Evolutionary conservation across 1,140 invertebrate genomes (phyloP).

Genomic region (Nasonia longicornis): DNA sequence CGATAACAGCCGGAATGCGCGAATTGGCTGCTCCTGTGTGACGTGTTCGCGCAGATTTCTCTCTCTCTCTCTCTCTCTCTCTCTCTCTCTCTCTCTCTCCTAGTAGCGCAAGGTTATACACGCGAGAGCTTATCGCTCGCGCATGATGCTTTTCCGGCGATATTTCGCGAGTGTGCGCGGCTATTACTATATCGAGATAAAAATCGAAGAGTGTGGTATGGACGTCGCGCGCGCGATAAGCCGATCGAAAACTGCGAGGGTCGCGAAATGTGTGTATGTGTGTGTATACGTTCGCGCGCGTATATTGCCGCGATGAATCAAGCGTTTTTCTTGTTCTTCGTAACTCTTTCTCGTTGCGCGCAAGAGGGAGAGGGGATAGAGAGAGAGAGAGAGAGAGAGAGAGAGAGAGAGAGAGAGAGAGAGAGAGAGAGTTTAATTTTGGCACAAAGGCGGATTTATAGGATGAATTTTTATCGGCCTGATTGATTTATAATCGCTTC

Average conservation of each 20-base stretch:
- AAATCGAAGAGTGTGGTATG: not conserved
- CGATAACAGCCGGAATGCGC: slow-evolving; percentile 21
- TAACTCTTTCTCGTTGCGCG: not conserved
- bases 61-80: not conserved
- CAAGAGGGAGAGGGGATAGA: too few relatives aligned
- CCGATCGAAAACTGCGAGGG: not conserved
- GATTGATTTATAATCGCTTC: slow-evolving; percentile 7
- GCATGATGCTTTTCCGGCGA: not conserved
- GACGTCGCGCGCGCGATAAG: slow-evolving; percentile 15
- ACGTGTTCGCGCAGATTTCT: not conserved
- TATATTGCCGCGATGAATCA: slow-evolving; percentile 37
- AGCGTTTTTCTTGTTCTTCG: slow-evolving; percentile 13
- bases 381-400: too few relatives aligned
- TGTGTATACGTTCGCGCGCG: too few relatives aligned
- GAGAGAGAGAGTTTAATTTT: slow-evolving; percentile 32
- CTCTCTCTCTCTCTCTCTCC: not conserved
- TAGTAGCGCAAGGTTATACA: not conserved
- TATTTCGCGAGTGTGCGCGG: not conserved
- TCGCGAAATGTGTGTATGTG: not conserved
- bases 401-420: too few relatives aligned
- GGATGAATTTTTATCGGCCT: slow-evolving; percentile 7
- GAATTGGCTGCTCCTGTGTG: slow-evolving; percentile 1
- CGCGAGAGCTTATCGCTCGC: not conserved
- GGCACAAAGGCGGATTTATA: slow-evolving; percentile 32
- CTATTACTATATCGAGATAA: not conserved